These are phyloP conservation scores for Grantiella picta DNA, from an alignment of 2,113 vertebrate species.

Conservation along the genomic window DNA sequence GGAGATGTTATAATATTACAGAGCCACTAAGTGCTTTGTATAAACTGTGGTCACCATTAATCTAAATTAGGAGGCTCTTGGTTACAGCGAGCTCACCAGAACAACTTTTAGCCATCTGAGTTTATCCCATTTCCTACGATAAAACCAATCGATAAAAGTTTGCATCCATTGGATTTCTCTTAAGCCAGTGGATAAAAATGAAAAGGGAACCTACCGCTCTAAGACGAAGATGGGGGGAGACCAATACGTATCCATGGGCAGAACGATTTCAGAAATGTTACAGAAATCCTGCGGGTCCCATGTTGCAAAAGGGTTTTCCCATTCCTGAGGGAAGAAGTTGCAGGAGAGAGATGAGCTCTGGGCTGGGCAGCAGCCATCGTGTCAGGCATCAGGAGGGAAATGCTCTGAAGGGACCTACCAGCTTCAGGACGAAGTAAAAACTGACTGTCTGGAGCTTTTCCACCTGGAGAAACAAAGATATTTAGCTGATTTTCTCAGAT, in stretches of 20 bases:
- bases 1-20: background rate
- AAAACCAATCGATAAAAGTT: background rate
- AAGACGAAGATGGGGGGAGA: constrained; percentile 19
- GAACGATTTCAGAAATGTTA: constrained; percentile 34
- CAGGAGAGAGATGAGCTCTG: background rate
- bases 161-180: background rate
- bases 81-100: background rate
- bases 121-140: background rate
- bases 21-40: background rate
- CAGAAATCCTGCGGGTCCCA: constrained; percentile 62
- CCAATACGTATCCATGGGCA: constrained; percentile 40
- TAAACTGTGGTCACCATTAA: background rate
- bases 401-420: background rate
- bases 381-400: background rate
- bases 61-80: background rate
- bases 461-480: background rate
- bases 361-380: background rate
- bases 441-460: constrained; percentile 64
- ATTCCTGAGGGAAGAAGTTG: constrained; percentile 23
- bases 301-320: constrained; percentile 40
- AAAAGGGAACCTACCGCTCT: constrained; percentile 39
- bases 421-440: constrained; percentile 37
- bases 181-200: background rate
- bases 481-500: background rate
- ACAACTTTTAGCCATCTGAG: background rate